Percentiles rank a stretch among this genome's conserved stretches.
phyloP scores from a whole-genome alignment of 2,797 vertebrate species.

The Perodicticus potto region DNA sequence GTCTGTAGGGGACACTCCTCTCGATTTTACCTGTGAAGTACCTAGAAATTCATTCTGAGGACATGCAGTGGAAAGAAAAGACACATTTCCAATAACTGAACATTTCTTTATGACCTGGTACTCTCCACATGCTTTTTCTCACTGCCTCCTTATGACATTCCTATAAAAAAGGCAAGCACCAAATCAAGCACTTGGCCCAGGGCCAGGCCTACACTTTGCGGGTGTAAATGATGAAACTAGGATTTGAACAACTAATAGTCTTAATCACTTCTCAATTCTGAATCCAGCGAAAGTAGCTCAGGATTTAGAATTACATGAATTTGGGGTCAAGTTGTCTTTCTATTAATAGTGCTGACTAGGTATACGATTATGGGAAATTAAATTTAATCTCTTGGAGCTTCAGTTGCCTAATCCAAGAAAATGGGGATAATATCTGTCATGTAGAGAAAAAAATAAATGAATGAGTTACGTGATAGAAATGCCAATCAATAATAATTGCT shows the following conservation, averaged over 20 bases:
- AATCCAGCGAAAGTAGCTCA: neutral
- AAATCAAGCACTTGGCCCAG: neutral
- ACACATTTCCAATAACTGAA: neutral
- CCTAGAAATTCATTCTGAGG: neutral
- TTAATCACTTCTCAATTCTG: neutral
- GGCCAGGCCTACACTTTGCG: neutral
- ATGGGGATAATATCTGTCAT: neutral
- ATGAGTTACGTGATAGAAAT: neutral
- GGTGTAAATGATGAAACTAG: neutral
- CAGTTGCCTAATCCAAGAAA: conserved; percentile 22
- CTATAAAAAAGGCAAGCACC: neutral
- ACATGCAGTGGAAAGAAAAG: neutral
- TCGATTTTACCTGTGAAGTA: neutral
- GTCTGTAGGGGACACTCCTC: accelerated
- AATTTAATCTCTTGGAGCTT: neutral
- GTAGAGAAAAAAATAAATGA: neutral
- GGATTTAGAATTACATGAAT: neutral
- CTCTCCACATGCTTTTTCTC: neutral
- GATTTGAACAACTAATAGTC: neutral
- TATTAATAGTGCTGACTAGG: neutral
- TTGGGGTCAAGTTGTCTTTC: neutral
- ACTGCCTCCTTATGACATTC: neutral
- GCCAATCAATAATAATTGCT: accelerated
- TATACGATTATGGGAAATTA: neutral
- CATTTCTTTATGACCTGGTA: neutral